Base-by-base conservation (phyloP, 2,888 invertebrate species). In the Drosophila paucipuncta region DNA sequence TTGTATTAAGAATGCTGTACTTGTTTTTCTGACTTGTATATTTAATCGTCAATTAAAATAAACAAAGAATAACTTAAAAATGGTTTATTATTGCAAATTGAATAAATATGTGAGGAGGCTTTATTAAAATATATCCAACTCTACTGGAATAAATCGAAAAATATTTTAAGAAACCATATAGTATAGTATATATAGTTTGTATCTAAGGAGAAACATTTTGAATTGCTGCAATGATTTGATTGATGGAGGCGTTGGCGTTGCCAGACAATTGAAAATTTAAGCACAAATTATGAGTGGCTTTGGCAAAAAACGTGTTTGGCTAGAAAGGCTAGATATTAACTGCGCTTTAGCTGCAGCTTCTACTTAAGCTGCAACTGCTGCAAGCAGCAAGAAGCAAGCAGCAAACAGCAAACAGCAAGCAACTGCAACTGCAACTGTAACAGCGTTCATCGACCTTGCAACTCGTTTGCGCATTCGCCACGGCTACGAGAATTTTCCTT, bases 371-470 rank as follows among this genome's bases (percentile, higher is more conserved):
- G 66, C 68, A 52, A 65, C 50, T 60, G 72, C 22, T 58, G 18
- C 50, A 50, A 50, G 52, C 57, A 53, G 18, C 28, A 49, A 49
- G 50, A 13, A 7, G 9, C 28, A 50, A 50, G 31, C 41, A 55
- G 18, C 49, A 50, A 50, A 7, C 54, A 55, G 18, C 30, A 50
- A 50, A n/a, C 25, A 25, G 9, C 49, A 28, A 50, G 52, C 57
- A 55, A 62, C 69, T 59, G 60, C 69, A 57, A 53, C 66, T 54
- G 59, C 68, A 54, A 67, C 57, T 64, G 73, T 68, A 70, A 79
- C 66, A 71, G 76, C 66, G 92, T 92, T 92, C 92, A 92, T 92
- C 92, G 92, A 93, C 92, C 92, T 92, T 93, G 92, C 92, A 92
- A 92, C 91, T 92, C 92, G 91, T 92, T 92, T 91, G 83, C 78